Base-by-base conservation (phyloP, 1,140 invertebrate genomes). In the Metopolophium dirhodum region DNA sequence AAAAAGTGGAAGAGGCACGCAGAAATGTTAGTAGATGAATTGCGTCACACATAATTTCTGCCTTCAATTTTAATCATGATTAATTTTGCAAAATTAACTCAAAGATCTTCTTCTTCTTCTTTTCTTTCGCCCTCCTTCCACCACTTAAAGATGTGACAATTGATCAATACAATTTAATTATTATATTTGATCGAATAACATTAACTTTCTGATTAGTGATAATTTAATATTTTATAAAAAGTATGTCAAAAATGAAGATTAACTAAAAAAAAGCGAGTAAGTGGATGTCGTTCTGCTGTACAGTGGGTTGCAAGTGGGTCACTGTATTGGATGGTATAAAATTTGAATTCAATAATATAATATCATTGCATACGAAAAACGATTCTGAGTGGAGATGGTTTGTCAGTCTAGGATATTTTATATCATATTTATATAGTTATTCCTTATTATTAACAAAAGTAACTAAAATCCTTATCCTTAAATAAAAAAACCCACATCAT, bases 11-110 rank as follows among this genome's bases (percentile, higher is more conserved):
- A 77, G 18, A 18, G 18, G 6, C 6, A 6, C 61, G 18, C 14
- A n/a, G 14, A 18, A 14, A n/a, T n/a, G n/a, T 35, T 77, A 77
- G 30, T 77, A n/a, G 30, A 77, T 77, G n/a, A 77, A 77, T n/a
- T 18, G 61, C 30, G n/a, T 77, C 30, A 77, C 61, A 18, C 61
- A 77, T 77, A 77, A 77, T 77, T 77, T 77, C 30, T 77, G 61
- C n/a, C 61, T 35, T 77, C 61, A 77, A n/a, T n/a, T 77, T n/a
- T 77, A 77, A 77, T 77, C n/a, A n/a, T n/a, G n/a, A n/a, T n/a
- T n/a, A n/a, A n/a, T n/a, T n/a, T n/a, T n/a, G n/a, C n/a, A 77
- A 77, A 77, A 77, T 77, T 35, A 77, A 77, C 30, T 7, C n/a
- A n/a, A 14, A n/a, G 1, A n/a, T 77, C 30, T 77, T 77, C 11